These are phyloP conservation scores for Hesperophylax magnus DNA, from an alignment of 1,140 invertebrate genomes.

Conservation along the genomic window DNA sequence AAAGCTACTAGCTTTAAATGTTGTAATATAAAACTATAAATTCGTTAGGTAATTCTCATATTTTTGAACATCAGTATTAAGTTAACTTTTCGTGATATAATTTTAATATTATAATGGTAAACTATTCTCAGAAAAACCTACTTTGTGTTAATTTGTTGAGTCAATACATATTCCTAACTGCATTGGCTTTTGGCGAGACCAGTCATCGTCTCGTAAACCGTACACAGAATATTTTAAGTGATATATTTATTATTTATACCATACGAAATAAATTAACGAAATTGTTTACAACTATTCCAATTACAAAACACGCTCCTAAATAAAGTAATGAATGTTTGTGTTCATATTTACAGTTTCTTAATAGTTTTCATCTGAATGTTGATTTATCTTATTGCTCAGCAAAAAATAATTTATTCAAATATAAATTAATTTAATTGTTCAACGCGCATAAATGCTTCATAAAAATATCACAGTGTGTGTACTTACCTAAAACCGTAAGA, in stretches of 20 bases:
- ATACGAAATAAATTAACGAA: not conserved
- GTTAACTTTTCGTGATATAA: conserved; percentile 50
- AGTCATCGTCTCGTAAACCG: no score
- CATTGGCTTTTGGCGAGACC: not conserved
- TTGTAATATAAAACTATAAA: conserved; percentile 25
- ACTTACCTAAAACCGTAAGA: not conserved
- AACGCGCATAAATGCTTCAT: not conserved
- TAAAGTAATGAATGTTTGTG: no score
- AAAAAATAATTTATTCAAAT: not conserved
- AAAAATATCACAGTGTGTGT: not conserved
- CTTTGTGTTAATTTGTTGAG: not conserved
- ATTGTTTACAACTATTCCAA: no score
- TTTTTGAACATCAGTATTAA: conserved; percentile 47
- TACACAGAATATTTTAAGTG: conserved; percentile 3
- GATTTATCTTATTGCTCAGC: not conserved
- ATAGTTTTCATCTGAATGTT: not conserved
- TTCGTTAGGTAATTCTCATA: conserved; percentile 6
- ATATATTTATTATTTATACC: conserved; percentile 35
- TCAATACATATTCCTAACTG: conserved; percentile 12
- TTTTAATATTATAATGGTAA: conserved; percentile 10
- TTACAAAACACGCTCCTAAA: no score
- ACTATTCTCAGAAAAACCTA: not conserved
- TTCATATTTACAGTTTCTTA: no score
- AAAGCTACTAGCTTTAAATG: conserved; percentile 41
- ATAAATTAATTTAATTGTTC: not conserved